phyloP scores from a whole-genome alignment of 2,113 vertebrate genomes.

The Melierax canorus region DNA sequence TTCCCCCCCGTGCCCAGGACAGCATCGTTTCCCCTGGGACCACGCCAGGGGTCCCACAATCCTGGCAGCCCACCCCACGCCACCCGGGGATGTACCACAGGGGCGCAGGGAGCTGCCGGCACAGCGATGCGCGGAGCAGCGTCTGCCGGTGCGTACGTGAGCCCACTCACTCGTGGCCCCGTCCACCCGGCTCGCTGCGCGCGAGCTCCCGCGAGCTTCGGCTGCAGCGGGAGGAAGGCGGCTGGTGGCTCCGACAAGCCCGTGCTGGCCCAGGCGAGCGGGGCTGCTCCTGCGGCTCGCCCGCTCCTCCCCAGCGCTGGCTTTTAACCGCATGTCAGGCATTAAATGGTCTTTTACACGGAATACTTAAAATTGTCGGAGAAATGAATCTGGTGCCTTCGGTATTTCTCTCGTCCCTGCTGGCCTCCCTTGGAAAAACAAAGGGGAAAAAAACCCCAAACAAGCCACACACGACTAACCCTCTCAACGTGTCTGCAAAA shows the following conservation, averaged over 20 bases:
- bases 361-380: not conserved
- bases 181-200: not conserved
- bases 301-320: not conserved
- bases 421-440: not conserved
- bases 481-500: not conserved
- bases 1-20: not conserved
- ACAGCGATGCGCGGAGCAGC: not conserved
- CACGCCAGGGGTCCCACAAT: not conserved
- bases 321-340: not conserved
- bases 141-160: rapidly evolving
- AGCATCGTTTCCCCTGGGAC: not conserved
- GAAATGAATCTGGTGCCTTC: not conserved
- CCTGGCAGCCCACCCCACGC: not conserved
- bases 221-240: not conserved
- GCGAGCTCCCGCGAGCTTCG: not conserved
- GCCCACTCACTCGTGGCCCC: not conserved
- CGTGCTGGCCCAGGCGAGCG: not conserved
- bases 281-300: not conserved
- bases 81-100: not conserved
- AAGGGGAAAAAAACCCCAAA: not conserved
- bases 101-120: not conserved
- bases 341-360: not conserved
- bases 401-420: not conserved
- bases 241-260: conserved; percentile 12
- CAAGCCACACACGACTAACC: not conserved